A percentile compares a stretch with the other conserved stretches of the same genome.
Conservation (phyloP, 2,888 invertebrate species). For the Stomorhina lunata region DNA sequence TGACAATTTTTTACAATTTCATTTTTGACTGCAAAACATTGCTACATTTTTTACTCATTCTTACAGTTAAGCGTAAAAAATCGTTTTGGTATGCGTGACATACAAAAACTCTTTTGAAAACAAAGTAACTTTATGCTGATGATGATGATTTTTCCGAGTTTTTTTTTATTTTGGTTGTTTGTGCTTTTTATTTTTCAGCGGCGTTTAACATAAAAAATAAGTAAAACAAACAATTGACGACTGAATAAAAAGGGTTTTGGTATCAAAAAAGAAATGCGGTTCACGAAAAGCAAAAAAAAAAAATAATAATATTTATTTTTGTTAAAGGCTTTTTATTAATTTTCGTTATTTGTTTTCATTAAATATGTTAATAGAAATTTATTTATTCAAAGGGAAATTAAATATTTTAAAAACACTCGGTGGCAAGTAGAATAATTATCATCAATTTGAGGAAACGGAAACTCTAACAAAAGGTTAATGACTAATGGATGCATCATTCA, state of each 20-base stretch:
- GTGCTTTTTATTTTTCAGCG: not conserved
- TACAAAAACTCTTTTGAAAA: constrained; percentile 22
- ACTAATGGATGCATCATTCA: no score
- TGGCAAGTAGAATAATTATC: not conserved
- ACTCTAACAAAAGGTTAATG: no score
- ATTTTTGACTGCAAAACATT: not conserved
- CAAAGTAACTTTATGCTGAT: not conserved
- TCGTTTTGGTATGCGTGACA: constrained; percentile 36
- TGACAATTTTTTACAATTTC: not conserved
- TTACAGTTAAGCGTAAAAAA: not conserved
- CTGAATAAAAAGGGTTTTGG: not conserved
- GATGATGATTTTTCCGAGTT: not conserved
- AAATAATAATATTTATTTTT: not conserved
- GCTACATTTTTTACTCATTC: not conserved
- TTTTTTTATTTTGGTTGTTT: not conserved
- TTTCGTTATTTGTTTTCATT: constrained; percentile 7
- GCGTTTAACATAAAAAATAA: not conserved
- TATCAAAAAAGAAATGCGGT: not conserved
- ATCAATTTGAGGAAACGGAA: not conserved
- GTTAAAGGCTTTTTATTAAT: not conserved
- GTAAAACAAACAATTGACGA: not conserved
- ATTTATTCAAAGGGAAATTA: constrained; percentile 1
- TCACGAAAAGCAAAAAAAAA: not conserved
- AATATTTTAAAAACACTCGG: not conserved
- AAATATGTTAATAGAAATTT: constrained; percentile 6